Evolutionary conservation across 2,797 vertebrate genomes (phyloP).

Genomic region (Calcarius lapponicus): DNA sequence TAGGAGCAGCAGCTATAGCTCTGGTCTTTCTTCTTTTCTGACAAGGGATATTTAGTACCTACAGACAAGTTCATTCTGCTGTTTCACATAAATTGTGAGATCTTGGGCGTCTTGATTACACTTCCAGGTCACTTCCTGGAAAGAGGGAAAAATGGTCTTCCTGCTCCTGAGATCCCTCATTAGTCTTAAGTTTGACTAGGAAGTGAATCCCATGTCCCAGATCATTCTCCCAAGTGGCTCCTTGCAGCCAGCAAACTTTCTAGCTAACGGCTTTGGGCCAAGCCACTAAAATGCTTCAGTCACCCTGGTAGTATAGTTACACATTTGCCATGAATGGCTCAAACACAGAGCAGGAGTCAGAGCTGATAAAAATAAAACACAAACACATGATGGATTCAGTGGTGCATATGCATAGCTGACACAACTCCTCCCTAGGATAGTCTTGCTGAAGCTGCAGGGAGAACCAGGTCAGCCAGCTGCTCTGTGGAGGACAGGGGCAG

Average conservation of each 20-base stretch:
- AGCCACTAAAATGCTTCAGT: background rate
- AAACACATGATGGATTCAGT: background rate
- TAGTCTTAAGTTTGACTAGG: background rate
- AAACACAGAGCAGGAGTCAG: background rate
- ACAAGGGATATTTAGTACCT: background rate
- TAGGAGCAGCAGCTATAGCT: background rate
- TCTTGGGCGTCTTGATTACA: background rate
- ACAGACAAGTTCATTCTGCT: background rate
- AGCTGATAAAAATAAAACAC: background rate
- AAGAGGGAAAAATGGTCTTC: background rate
- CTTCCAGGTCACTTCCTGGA: background rate
- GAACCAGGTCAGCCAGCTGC: background rate
- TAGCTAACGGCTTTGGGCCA: background rate
- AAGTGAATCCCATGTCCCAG: background rate
- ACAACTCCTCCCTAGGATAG: background rate
- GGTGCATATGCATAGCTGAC: background rate
- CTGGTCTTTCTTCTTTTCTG: background rate
- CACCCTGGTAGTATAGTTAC: background rate
- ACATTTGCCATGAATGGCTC: background rate
- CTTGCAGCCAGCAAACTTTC: background rate
- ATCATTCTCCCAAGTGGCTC: background rate
- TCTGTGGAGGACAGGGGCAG: background rate
- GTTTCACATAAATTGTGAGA: background rate
- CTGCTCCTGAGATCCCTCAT: background rate
- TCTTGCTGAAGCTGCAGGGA: background rate